Evolutionary conservation across 2,113 vertebrate species (phyloP).

Genomic region (Cervus canadensis): DNA sequence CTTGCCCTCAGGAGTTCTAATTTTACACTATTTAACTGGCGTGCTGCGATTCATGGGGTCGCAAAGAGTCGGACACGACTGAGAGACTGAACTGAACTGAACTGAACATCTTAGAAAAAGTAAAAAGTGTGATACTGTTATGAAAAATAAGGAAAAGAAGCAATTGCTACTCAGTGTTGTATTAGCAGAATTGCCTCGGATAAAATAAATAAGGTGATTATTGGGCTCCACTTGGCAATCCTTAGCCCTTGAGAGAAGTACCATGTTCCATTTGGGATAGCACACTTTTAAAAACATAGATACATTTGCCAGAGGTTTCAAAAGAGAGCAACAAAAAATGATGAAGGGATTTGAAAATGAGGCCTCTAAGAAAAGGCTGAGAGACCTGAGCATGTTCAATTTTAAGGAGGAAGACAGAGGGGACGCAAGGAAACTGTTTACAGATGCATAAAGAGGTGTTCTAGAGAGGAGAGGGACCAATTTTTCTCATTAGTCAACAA

Average conservation of each 20-base stretch:
- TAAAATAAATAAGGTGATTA: conserved; percentile 32
- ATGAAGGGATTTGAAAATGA: conserved; percentile 49
- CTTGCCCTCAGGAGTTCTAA: background rate
- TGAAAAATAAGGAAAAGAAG: background rate
- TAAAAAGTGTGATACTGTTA: background rate
- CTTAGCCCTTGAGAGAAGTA: background rate
- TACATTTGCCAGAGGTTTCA: conserved; percentile 55
- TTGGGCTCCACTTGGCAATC: conserved; percentile 14
- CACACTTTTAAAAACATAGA: conserved; percentile 32
- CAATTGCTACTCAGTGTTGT: background rate
- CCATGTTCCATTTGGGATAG: background rate
- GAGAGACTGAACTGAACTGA: no score
- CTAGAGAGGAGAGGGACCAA: conserved; percentile 68
- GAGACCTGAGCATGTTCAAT: conserved; percentile 60
- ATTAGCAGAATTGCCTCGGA: conserved; percentile 38
- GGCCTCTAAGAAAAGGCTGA: conserved; percentile 45
- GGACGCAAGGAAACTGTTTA: conserved; percentile 58
- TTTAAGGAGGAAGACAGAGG: conserved; percentile 61
- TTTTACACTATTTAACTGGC: background rate
- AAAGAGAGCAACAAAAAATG: conserved; percentile 58
- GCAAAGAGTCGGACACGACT: no score
- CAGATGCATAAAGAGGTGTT: conserved; percentile 61
- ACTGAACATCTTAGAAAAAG: background rate
- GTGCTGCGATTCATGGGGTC: no score
- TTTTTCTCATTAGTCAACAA: conserved; percentile 68